These are phyloP conservation scores for Diplodus puntazzo DNA, from an alignment of 2,797 vertebrate species.

Conservation along the genomic window DNA sequence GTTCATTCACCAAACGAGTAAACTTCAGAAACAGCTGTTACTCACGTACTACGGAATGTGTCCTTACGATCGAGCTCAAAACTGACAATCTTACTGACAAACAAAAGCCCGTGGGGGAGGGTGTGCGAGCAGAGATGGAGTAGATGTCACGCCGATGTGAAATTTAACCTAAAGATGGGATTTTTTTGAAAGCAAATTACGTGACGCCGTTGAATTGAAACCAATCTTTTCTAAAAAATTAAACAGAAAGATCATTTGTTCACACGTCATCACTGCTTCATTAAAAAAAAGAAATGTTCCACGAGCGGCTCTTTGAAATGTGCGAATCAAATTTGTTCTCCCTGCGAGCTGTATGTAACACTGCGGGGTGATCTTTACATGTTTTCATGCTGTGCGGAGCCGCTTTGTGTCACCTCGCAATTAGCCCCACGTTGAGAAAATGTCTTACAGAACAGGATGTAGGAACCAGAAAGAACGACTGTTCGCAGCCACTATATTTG, in stretches of 20 bases:
- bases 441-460: not conserved
- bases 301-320: not conserved
- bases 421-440: slow-evolving; percentile 10
- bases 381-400: slow-evolving; percentile 29
- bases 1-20: not conserved
- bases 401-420: slow-evolving; percentile 15
- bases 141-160: not conserved
- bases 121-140: too few species aligned
- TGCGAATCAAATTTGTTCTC: slow-evolving; percentile 3
- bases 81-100: not conserved
- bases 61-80: not conserved
- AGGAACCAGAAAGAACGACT: slow-evolving; percentile 5
- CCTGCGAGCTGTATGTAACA: slow-evolving; percentile 5
- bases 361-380: slow-evolving; percentile 19
- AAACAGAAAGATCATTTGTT: not conserved
- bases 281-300: not conserved
- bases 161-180: not conserved
- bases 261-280: not conserved
- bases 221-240: not conserved
- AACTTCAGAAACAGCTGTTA: too few species aligned
- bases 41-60: not conserved
- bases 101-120: not conserved
- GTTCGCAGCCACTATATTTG: not conserved
- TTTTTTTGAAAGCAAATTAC: not conserved
- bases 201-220: too few species aligned